Base-by-base conservation (phyloP, 1,140 invertebrate genomes). In the Bombus huntii region DNA sequence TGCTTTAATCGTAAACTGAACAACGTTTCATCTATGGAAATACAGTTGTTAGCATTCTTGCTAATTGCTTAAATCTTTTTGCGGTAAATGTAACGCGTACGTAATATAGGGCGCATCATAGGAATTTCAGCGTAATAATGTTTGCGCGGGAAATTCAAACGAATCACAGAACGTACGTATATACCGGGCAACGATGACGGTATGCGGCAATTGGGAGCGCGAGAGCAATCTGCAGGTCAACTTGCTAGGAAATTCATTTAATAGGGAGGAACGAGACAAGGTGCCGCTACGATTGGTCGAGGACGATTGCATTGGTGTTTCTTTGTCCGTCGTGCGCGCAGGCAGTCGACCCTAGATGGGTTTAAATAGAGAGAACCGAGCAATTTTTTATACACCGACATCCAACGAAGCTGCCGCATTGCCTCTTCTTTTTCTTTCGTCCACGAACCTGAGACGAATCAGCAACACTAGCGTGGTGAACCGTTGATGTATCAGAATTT, bases 171-270 rank as follows among this genome's bases (percentile, higher is more conserved):
- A 31, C 10, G 47, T 31, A 59, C 59, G 53, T 81, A 31, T 68
- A 10, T 10, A 68, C 15, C n/a, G n/a, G 62, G 8, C 9, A 53
- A 71, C 70, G 47, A 34, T 22, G 81, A 70, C 44, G 25, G 31
- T 53, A 76, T 62, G 75, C 73, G 53, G 34, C 87, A 80, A 88
- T 87, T 84, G 86, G 79, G 59, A 59, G 87, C 79, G 86, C 66
- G 71, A 87, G 85, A 81, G 86, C 76, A 87, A 84, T 87, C 77
- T 76, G 77, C 71, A 70, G 84, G 83, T 89, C 80, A 89, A 89
- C 34, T 88, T 75, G 66, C 70, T 80, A 71, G 84, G 62, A 89
- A 87, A 87, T 89, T 81, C 42, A 62, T 88, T 87, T 71, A 70
- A 87, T 78, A n/a, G 53, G 37, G 62, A 59, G 34, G 65, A 74